These are phyloP conservation scores for Drosophila kepulauana DNA, from an alignment of 1,140 invertebrate genomes.

Conservation along the genomic window DNA sequence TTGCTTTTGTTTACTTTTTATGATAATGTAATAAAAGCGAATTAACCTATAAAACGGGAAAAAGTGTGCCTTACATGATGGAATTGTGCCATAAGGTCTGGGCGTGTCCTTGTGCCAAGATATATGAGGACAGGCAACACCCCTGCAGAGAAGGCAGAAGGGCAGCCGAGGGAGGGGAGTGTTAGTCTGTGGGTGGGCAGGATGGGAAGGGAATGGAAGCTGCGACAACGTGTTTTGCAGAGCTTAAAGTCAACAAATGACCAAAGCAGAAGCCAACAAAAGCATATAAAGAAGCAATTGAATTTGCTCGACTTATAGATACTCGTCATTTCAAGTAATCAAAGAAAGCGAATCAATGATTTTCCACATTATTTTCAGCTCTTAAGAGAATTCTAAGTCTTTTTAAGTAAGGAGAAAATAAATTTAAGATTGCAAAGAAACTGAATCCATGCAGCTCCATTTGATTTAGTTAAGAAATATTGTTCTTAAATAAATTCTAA, in stretches of 20 bases:
- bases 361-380: too few species aligned
- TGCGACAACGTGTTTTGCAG: constrained; percentile 58
- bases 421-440: too few species aligned
- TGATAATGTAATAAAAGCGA: constrained; percentile 84
- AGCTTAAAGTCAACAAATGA: constrained; percentile 72
- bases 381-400: too few species aligned
- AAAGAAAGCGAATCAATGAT: too few species aligned
- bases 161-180: constrained; percentile 1
- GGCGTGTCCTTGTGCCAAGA: constrained; percentile 72
- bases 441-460: too few species aligned
- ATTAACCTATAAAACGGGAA: constrained; percentile 82
- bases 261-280: constrained; percentile 37
- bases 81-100: constrained; percentile 80
- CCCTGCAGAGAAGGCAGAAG: background rate
- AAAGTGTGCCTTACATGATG: constrained; percentile 79
- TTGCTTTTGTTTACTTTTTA: constrained; percentile 67
- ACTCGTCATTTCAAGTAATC: too few species aligned
- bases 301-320: too few species aligned
- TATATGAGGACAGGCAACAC: constrained; percentile 37
- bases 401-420: too few species aligned
- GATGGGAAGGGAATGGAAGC: background rate
- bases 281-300: too few species aligned
- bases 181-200: background rate
- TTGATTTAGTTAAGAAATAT: too few species aligned
- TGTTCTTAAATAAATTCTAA: too few species aligned